Percentiles rank a stretch among this genome's conserved stretches.
Conservation (phyloP, 2,888 invertebrate species). For the Heliconius aoede region DNA sequence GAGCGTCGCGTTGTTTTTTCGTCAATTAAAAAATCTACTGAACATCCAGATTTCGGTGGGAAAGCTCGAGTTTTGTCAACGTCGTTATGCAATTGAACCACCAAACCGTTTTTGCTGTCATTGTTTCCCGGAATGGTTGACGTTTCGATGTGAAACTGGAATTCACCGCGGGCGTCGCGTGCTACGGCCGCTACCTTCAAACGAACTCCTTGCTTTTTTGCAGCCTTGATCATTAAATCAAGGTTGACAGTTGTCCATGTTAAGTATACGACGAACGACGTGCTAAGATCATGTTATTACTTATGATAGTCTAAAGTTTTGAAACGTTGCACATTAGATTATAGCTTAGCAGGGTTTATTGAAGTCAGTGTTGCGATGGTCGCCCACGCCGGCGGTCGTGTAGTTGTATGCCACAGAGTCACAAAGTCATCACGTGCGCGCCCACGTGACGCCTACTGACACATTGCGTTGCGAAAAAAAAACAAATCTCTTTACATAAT, state of each 20-base stretch:
- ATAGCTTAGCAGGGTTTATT: conserved; percentile 36
- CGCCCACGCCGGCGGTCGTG: conserved; percentile 76
- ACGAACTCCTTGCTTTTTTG: conserved; percentile 55
- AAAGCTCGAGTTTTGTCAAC: conserved; percentile 66
- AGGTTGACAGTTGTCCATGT: conserved; percentile 52
- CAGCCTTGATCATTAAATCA: conserved; percentile 56
- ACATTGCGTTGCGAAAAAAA: conserved; percentile 81
- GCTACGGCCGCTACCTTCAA: conserved; percentile 52
- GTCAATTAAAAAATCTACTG: conserved; percentile 69
- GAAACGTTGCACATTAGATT: conserved; percentile 22
- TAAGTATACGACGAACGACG: conserved; percentile 34
- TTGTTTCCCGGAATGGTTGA: conserved; percentile 61
- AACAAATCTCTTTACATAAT: conserved; percentile 73
- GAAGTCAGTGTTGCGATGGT: conserved; percentile 64
- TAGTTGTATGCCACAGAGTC: conserved; percentile 63
- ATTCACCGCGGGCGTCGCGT: conserved; percentile 54
- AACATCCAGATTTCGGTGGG: conserved; percentile 76
- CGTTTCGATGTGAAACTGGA: conserved; percentile 62
- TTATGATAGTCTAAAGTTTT: conserved; percentile 18
- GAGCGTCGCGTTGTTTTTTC: conserved; percentile 64
- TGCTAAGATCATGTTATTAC: conserved; percentile 26
- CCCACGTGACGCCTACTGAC: conserved; percentile 79
- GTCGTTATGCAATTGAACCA: conserved; percentile 68
- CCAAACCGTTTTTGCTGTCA: conserved; percentile 62
- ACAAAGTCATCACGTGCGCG: conserved; percentile 76